Evolutionary conservation across 2,888 invertebrate genomes (phyloP).

Genomic region (Mesopsocus fuscifrons): DNA sequence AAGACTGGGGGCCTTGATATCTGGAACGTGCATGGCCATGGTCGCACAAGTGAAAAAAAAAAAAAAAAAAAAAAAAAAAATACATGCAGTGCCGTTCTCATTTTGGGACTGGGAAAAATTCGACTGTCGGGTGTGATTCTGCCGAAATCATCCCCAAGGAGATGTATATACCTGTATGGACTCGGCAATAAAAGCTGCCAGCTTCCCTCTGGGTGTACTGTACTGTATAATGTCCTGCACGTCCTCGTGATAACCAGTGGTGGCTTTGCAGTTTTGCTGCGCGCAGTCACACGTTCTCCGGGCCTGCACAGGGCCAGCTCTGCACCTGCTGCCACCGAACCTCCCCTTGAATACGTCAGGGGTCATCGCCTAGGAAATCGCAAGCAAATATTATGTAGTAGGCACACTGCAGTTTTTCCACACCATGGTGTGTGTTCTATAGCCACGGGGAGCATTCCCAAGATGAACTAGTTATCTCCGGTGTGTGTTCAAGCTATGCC

Average conservation of each 20-base stretch:
- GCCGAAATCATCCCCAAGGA: too few species aligned
- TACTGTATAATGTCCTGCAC: conserved; percentile 58
- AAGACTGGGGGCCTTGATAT: not conserved
- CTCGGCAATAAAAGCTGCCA: conserved; percentile 86
- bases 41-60: conserved; percentile 3
- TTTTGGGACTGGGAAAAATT: too few species aligned
- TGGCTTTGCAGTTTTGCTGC: conserved; percentile 43
- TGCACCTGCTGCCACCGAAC: conserved; percentile 75
- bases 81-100: too few species aligned
- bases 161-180: conserved; percentile 76
- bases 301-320: conserved; percentile 70
- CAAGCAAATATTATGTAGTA: too few species aligned
- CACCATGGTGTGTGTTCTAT: too few species aligned
- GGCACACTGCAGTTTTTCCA: too few species aligned
- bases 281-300: conserved; percentile 44
- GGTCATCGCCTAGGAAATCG: conserved; percentile 55
- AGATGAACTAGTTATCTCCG: too few species aligned
- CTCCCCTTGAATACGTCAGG: conserved; percentile 81
- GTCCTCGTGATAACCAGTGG: conserved; percentile 64
- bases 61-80: not conserved
- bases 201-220: conserved; percentile 53
- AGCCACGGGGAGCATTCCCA: too few species aligned
- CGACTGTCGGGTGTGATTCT: too few species aligned
- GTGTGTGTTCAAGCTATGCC: too few species aligned
- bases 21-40: not conserved